These are phyloP conservation scores for Podiceps cristatus DNA, from an alignment of 2,113 vertebrate genomes.

Conservation along the genomic window DNA sequence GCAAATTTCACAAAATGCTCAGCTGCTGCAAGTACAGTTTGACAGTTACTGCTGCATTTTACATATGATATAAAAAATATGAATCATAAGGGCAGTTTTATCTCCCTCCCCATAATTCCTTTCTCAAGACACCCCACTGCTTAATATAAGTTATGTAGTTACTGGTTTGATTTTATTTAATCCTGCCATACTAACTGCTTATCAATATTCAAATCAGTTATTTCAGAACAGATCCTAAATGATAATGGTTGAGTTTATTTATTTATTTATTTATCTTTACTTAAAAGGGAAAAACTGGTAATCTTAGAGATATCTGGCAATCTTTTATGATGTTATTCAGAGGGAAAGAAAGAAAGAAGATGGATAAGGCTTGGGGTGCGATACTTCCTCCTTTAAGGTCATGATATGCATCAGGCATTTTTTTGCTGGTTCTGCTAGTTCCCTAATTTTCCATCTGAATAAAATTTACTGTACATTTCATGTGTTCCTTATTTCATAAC, in stretches of 20 bases:
- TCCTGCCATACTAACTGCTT: background rate
- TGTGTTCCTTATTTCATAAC: background rate
- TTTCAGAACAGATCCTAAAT: background rate
- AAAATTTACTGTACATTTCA: background rate
- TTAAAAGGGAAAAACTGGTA: background rate
- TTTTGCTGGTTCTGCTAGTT: background rate
- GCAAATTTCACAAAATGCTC: background rate
- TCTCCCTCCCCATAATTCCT: background rate
- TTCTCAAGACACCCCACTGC: background rate
- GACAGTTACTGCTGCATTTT: background rate
- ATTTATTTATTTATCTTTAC: background rate
- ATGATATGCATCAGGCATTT: background rate
- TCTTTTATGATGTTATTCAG: background rate
- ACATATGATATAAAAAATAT: background rate
- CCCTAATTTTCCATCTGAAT: background rate
- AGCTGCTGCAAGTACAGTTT: background rate
- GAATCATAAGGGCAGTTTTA: background rate
- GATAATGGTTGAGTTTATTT: background rate
- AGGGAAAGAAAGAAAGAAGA: background rate
- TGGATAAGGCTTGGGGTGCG: background rate
- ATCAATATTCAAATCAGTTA: background rate
- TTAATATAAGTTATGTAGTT: background rate
- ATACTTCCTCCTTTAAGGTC: background rate
- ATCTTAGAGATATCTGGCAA: background rate
- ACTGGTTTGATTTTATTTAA: background rate